Base-by-base conservation (phyloP, 2,113 vertebrate genomes). In the Strix aluco region DNA sequence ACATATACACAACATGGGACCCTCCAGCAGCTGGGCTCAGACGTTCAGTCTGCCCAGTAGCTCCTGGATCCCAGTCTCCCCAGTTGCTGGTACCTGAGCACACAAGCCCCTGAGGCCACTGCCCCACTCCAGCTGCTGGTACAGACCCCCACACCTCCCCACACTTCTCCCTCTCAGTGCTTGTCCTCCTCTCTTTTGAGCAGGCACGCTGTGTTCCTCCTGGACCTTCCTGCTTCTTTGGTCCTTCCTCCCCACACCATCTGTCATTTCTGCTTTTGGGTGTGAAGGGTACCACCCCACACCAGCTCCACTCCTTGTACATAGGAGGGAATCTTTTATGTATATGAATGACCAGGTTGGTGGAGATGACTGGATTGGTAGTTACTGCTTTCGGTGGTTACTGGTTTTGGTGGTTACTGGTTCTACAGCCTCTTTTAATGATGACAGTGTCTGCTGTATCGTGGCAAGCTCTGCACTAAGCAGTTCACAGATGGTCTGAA, bases 41-140 rank as follows among this genome's bases (percentile, higher is more conserved):
- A 38, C 36, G 52, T 40, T 77, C 69, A 29, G 22, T 63, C 36
- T 21, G 19, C 40, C 20, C 78, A 38, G 71, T 30, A 78, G 59
- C 8, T n/a, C 30, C 47, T 67, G 52, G 9, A 55, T 86, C 32
- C 44, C 62, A 86, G 25, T 46, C 32, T 72, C 38, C 22, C 29
- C 38, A 42, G 38, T 3, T 91, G 52, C 58, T 88, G 62, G 15
- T 38, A 38, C 9, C 32, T 42, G 81, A 26, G 12, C 36, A 32
- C 34, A 61, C 19, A 83, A 73, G 5, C 6, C 17, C 14, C 54
- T 0, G 0, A 40, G 32, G 59, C 19, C 2, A 3, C 67, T 80
- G 67, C 11, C 22, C 20, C n/a, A 16, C 47, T 51, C 30, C 62
- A 83, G 30, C 42, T 77, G 54, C 84, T 83, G 62, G 29, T 42